Percentiles rank a stretch among this genome's conserved stretches.
phyloP scores from a whole-genome alignment of 2,888 invertebrate genomes.

The Diarsia rubi region DNA sequence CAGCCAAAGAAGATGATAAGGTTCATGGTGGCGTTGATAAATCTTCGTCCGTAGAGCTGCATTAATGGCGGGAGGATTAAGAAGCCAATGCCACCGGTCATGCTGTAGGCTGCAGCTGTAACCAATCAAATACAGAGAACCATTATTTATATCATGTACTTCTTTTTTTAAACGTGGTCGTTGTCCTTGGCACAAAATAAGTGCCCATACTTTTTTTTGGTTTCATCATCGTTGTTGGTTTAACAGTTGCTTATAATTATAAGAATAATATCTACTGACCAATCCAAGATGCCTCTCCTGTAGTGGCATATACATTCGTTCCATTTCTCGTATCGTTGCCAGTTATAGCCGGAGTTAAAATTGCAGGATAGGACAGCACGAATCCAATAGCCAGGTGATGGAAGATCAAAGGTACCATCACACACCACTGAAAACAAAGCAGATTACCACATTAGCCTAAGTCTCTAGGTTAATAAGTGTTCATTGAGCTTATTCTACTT shows the following conservation, averaged over 20 bases:
- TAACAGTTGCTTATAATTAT: neutral
- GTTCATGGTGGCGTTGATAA: conserved; percentile 52
- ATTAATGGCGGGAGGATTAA: conserved; percentile 56
- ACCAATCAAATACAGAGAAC: neutral
- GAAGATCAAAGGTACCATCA: conserved; percentile 56
- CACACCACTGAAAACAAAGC: conserved; percentile 43
- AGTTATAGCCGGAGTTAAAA: conserved; percentile 38
- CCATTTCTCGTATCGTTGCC: neutral
- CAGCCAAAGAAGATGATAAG: conserved; percentile 47
- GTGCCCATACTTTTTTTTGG: neutral
- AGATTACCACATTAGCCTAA: too few species aligned
- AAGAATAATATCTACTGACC: conserved; percentile 18
- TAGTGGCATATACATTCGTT: conserved; percentile 22
- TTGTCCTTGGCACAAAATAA: neutral
- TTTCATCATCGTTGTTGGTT: conserved; percentile 1
- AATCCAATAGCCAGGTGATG: conserved; percentile 59
- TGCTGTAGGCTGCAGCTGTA: conserved; percentile 48
- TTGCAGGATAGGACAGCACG: conserved; percentile 49
- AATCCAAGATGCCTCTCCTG: conserved; percentile 46
- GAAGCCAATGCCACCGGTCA: conserved; percentile 55
- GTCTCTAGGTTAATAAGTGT: neutral
- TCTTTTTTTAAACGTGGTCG: neutral
- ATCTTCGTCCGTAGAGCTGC: conserved; percentile 61
- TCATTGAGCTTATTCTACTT: too few species aligned
- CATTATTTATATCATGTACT: neutral